phyloP scores from a whole-genome alignment of 2,888 invertebrate species.

The Campaea margaritaria region DNA sequence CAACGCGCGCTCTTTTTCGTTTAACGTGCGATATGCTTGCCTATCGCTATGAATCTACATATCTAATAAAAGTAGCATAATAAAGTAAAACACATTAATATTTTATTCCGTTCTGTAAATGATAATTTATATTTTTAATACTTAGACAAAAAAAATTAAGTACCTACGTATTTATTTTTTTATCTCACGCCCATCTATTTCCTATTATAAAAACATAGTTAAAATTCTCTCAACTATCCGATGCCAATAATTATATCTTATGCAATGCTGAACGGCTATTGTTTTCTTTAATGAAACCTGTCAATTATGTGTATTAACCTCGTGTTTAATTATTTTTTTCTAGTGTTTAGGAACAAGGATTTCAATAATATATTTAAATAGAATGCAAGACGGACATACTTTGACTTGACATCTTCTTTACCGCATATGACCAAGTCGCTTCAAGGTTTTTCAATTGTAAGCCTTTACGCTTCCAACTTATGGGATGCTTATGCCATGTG shows the following conservation, averaged over 20 bases:
- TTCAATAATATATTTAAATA: conserved; percentile 17
- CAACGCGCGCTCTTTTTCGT: conserved; percentile 26
- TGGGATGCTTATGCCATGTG: background rate
- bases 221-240: conserved; percentile 12
- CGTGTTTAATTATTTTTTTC: conserved; percentile 13
- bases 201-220: conserved; percentile 8
- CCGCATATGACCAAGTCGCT: conserved; percentile 22
- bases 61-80: too few species aligned
- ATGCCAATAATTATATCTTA: conserved; percentile 12
- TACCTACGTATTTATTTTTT: background rate
- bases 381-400: conserved; percentile 19
- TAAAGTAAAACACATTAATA: too few species aligned
- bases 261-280: conserved; percentile 13
- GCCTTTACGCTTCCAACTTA: background rate
- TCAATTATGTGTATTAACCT: conserved; percentile 9
- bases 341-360: background rate
- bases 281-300: conserved; percentile 19
- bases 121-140: too few species aligned
- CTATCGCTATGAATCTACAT: too few species aligned
- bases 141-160: too few species aligned
- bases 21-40: background rate
- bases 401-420: conserved; percentile 20
- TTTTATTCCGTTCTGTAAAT: too few species aligned
- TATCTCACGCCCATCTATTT: background rate
- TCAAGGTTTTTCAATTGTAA: conserved; percentile 16